Evolutionary conservation across 2,113 vertebrate species (phyloP), one percentile per base, ranked within the genome.

Genomic region (Osmerus eperlanus): DNA sequence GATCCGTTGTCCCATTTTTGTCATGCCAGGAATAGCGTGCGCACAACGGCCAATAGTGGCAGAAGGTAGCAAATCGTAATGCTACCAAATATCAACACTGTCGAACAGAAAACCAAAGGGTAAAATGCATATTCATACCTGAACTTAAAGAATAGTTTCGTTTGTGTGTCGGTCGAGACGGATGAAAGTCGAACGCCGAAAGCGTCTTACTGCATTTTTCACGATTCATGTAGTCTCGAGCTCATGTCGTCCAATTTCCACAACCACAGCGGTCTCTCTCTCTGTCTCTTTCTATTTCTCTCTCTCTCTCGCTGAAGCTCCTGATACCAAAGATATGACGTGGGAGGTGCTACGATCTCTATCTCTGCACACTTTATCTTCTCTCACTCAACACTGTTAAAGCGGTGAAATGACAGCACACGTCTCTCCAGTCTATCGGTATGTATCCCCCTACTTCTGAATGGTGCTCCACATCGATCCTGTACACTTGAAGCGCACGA

Each of bases 151-250:
- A 54, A 55, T 23, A 60, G 82, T 65, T 85, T 84, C 82, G 87
- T 83, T 82, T 86, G 79, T 84, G 47, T 75, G 86, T 85, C 23
- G 77, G 67, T 79, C 84, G 14, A 75, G 69, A 80, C 71, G 78
- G 82, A 66, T 88, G 72, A 71, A 78, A 83, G 71, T 80, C 75
- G 85, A 80, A 81, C 83, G 79, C 81, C 68, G 69, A 85, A 76
- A 81, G 84, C 84, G 79, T 85, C 81, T 87, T 87, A 87, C 77
- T 86, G 78, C 88, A 90, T 91, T 90, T 89, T 90, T 86, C 77
- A 78, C 66, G 80, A 80, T 84, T 90, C 87, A 90, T 88, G 89
- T 86, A 87, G 84, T 83, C 41, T 11, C 41, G 23, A 25, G 83
- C 87, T 85, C 88, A 89, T 90, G 85, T 84, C 87, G 82, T 86